Evolutionary conservation across 2,888 invertebrate species (phyloP).

Genomic region (Aporophyla lueneburgensis): DNA sequence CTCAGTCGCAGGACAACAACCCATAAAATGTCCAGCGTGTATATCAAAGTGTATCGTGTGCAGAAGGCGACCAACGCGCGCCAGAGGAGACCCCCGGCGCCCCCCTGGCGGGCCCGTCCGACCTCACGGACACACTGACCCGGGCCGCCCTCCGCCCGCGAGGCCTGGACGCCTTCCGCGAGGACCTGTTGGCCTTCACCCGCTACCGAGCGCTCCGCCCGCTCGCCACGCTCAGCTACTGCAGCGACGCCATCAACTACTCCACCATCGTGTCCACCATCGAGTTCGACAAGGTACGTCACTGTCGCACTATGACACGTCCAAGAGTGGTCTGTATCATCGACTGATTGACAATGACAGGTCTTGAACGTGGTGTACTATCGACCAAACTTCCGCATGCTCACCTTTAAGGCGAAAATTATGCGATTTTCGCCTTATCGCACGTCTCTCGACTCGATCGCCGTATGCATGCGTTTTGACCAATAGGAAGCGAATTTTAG

Average conservation of each 20-base stretch:
- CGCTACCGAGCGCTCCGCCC: conserved; percentile 92
- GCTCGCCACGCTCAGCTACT: conserved; percentile 97
- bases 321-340: too few species aligned
- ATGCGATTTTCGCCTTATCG: too few species aligned
- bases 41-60: not conserved
- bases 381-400: too few species aligned
- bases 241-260: conserved; percentile 96
- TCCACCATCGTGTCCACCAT: conserved; percentile 97
- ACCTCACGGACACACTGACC: not conserved
- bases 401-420: too few species aligned
- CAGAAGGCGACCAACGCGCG: conserved; percentile 74
- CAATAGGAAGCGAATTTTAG: too few species aligned
- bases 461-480: too few species aligned
- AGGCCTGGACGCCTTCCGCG: conserved; percentile 94
- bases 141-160: conserved; percentile 51
- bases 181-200: conserved; percentile 92
- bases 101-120: conserved; percentile 39
- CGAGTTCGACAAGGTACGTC: conserved; percentile 95
- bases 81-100: conserved; percentile 67
- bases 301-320: too few species aligned
- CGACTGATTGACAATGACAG: too few species aligned
- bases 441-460: too few species aligned
- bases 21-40: too few species aligned
- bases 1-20: too few species aligned
- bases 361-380: too few species aligned